A percentile compares a stretch with the other conserved stretches of the same genome.
Conservation (phyloP, 2,113 vertebrate species). For the Marmota monax region DNA sequence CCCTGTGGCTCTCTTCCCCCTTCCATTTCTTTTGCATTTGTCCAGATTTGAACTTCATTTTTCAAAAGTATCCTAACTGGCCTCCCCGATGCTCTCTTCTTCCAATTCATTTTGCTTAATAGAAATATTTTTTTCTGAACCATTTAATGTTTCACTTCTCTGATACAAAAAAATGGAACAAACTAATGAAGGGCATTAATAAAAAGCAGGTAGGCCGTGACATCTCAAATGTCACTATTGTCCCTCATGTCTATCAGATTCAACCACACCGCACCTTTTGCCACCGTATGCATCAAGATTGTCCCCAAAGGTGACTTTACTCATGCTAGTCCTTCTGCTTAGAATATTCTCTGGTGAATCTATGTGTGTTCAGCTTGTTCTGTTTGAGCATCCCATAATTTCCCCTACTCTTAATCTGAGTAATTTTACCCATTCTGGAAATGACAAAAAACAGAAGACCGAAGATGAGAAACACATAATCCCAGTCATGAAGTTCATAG, state of each 20-base stretch:
- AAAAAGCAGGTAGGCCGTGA: background rate
- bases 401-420: background rate
- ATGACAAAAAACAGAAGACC: background rate
- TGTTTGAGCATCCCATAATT: too few species aligned
- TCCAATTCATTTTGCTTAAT: slow-evolving; percentile 38
- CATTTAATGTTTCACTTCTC: slow-evolving; percentile 14
- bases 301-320: background rate
- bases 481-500: background rate
- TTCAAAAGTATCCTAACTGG: background rate
- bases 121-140: background rate
- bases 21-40: background rate
- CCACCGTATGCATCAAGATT: rapidly evolving
- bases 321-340: background rate
- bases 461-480: background rate
- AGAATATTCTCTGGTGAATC: background rate
- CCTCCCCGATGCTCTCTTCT: background rate
- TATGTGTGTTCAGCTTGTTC: background rate
- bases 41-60: background rate
- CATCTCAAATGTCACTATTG: background rate
- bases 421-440: background rate
- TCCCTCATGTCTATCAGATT: background rate
- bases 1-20: background rate
- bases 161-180: background rate
- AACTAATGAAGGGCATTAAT: background rate
- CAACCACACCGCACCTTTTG: background rate